A percentile compares a stretch with the other conserved stretches of the same genome.
Conservation (phyloP, 2,888 invertebrate genomes). For the Escarpia spicata region DNA sequence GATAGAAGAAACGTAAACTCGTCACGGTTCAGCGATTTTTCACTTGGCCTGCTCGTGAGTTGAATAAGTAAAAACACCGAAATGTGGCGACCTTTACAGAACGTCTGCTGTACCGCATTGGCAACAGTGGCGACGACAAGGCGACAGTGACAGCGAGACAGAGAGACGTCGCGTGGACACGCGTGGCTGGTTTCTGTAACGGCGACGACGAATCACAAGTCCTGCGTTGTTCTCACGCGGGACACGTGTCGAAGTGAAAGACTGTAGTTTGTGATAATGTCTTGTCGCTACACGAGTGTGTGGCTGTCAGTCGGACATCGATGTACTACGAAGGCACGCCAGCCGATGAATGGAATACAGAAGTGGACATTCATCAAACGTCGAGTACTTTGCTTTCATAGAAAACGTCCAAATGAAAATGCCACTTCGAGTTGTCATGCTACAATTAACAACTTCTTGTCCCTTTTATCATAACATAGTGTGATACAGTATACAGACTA, state of each 20-base stretch:
- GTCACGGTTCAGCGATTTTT: neutral
- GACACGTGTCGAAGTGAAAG: neutral
- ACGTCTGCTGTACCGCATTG: neutral
- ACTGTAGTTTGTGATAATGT: neutral
- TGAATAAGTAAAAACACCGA: neutral
- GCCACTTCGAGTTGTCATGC: neutral
- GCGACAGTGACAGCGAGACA: neutral
- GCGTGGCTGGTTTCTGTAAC: neutral
- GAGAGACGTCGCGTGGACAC: neutral
- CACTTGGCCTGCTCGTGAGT: neutral
- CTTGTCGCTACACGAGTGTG: neutral
- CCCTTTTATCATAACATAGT: too few relatives aligned
- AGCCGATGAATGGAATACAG: neutral
- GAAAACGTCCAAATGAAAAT: neutral
- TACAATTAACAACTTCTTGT: neutral
- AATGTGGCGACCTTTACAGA: neutral
- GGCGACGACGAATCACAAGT: neutral
- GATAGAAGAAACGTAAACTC: neutral
- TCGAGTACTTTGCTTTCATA: neutral
- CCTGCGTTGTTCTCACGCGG: neutral
- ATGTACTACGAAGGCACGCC: neutral
- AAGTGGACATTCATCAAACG: constrained; percentile 5
- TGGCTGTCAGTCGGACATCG: neutral
- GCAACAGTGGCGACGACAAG: neutral
- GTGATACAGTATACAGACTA: too few relatives aligned